Evolutionary conservation across 1,140 invertebrate genomes (phyloP), one percentile per base, ranked within the genome.

Genomic region (Nebria ingens): DNA sequence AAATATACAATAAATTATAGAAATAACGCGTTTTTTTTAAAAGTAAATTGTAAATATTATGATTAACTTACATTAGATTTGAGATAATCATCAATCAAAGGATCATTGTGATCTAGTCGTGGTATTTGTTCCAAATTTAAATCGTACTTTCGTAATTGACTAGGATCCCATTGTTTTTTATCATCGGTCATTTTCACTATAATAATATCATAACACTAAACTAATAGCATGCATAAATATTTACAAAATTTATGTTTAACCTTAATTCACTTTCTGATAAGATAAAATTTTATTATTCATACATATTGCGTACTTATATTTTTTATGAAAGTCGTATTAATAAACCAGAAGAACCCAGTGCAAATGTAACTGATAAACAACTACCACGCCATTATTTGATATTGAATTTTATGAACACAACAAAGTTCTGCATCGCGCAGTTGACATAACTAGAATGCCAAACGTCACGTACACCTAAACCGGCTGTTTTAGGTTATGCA

Each of bases 71-170:
- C 71, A 64, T 72, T 70, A 54, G 58, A 56, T 6, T 52, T 21
- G 17, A 73, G 71, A 2, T 64, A 58, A 53, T 71, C 68, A 53
- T 72, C 68, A 53, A 72, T 61, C 57, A 59, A 63, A 9, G 69
- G 67, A 61, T 73, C 71, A 19, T 59, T 54, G 53, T 60, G 65
- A 56, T 66, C 60, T n/a, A 69, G 54, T 52, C 69, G 57, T 15
- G 70, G 69, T 45, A 73, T 70, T 56, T 67, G 60, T 38, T 68
- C 67, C n/a, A 72, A 60, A 22, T 57, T 58, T 19, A 73, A 61
- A 58, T 70, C 66, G 56, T 72, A 73, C 56, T 68, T 67, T 55
- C 70, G 61, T 40, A 73, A 59, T 56, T 73, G 68, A 52, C 58
- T 65, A 2, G 55, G 34, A 58, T 69, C 64, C 66, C 69, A 73